Evolutionary conservation across 2,113 vertebrate species (phyloP).

Genomic region (Connochaetes taurinus): DNA sequence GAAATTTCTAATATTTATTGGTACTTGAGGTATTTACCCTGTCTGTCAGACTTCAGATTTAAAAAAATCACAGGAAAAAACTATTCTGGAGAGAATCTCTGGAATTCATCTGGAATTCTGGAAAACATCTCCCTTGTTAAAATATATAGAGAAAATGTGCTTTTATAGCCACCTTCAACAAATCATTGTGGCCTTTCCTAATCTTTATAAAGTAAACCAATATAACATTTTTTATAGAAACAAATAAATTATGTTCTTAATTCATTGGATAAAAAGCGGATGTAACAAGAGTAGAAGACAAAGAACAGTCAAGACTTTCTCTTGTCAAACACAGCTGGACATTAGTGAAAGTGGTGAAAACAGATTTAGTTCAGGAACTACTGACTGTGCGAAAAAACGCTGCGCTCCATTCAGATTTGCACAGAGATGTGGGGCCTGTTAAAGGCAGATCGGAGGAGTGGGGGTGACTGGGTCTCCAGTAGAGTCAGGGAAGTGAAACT

Average conservation of each 20-base stretch:
- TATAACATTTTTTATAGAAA: not conserved
- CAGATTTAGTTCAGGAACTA: not conserved
- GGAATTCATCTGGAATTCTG: not conserved
- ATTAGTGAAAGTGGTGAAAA: not conserved
- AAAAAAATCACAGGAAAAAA: not conserved
- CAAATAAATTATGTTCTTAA: not conserved
- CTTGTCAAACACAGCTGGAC: not conserved
- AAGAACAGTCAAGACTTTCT: not conserved
- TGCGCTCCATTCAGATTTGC: not conserved
- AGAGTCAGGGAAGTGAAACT: not conserved
- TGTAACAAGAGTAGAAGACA: not conserved
- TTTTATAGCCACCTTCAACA: not conserved
- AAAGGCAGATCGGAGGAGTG: not conserved
- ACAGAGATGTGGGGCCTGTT: too few relatives aligned
- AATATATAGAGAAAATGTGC: not conserved
- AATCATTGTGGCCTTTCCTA: not conserved
- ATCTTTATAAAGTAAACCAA: not conserved
- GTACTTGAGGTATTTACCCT: not conserved
- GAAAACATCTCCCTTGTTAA: not conserved
- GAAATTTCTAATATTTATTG: not conserved
- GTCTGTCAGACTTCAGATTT: not conserved
- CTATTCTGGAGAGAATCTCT: not conserved
- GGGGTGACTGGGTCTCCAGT: not conserved
- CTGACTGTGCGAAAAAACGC: not conserved
- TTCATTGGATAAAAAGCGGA: not conserved